A percentile compares a stretch with the other conserved stretches of the same genome.
Evolutionary conservation across 2,888 invertebrate genomes (phyloP).

Genomic region (Eupelmus urozonus): DNA sequence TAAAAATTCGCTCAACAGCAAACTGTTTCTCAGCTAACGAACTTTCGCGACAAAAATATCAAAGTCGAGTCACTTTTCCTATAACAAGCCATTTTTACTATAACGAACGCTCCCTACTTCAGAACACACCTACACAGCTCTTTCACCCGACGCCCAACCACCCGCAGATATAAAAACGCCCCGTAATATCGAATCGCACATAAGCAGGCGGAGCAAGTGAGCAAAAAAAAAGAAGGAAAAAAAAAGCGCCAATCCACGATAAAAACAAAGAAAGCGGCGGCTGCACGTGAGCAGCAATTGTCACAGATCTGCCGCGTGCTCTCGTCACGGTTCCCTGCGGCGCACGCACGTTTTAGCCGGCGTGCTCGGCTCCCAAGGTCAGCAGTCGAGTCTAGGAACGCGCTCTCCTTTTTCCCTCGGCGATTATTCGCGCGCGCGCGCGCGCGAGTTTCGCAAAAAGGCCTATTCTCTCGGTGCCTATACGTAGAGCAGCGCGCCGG

Average conservation of each 20-base stretch:
- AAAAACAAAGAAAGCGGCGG: slow-evolving; percentile 7
- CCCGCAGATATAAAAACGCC: no score
- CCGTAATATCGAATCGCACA: no score
- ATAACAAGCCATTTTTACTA: no score
- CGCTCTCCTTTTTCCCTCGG: slow-evolving; percentile 2
- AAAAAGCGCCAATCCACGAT: no score
- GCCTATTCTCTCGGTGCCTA: neutral
- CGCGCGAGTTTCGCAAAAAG: neutral
- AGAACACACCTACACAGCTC: no score
- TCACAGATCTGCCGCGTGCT: neutral
- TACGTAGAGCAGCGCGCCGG: neutral
- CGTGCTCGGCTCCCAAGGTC: slow-evolving; percentile 35
- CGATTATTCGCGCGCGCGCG: neutral
- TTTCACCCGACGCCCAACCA: no score
- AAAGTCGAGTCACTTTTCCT: no score
- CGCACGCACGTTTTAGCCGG: slow-evolving; percentile 12
- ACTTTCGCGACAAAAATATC: no score
- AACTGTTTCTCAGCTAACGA: no score
- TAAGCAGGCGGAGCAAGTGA: no score
- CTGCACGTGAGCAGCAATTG: slow-evolving; percentile 12
- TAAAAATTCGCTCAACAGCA: no score
- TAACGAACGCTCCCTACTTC: no score
- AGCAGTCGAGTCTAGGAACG: slow-evolving; percentile 17
- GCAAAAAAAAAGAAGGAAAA: neutral
- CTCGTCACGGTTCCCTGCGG: slow-evolving; percentile 8